These are phyloP conservation scores for Volucella zonaria DNA, from an alignment of 2,888 invertebrate species.

Conservation along the genomic window DNA sequence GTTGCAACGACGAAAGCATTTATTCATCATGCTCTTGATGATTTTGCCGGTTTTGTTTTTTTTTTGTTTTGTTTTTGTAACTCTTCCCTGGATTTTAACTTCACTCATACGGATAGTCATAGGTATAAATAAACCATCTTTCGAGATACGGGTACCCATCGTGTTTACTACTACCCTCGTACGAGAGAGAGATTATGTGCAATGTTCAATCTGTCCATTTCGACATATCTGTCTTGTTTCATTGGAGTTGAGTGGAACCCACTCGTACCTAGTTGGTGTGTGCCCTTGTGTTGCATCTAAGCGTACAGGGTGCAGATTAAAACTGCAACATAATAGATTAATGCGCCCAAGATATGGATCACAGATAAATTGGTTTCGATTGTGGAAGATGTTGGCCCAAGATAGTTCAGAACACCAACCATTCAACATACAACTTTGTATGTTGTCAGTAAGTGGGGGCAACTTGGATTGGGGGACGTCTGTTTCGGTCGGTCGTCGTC, in stretches of 20 bases:
- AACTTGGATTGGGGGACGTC: slow-evolving; percentile 24
- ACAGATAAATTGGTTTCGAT: slow-evolving; percentile 73
- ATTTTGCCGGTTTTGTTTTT: background rate
- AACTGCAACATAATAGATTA: slow-evolving; percentile 70
- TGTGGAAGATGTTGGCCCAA: slow-evolving; percentile 61
- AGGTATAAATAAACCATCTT: background rate
- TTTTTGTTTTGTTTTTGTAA: background rate
- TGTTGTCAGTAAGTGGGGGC: slow-evolving; percentile 49
- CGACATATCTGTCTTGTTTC: slow-evolving; percentile 69
- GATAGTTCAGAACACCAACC: slow-evolving; percentile 36
- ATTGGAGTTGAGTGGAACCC: slow-evolving; percentile 55
- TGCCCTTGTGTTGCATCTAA: slow-evolving; percentile 50
- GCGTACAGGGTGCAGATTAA: slow-evolving; percentile 63
- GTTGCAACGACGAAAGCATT: slow-evolving; percentile 36
- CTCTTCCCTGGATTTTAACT: slow-evolving; percentile 17
- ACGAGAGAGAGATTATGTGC: slow-evolving; percentile 28
- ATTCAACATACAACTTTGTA: slow-evolving; percentile 45
- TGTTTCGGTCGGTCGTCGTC: slow-evolving; percentile 21
- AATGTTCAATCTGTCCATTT: slow-evolving; percentile 71
- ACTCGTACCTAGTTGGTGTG: slow-evolving; percentile 39
- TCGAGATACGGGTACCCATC: background rate
- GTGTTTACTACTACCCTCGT: slow-evolving; percentile 30
- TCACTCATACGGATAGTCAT: slow-evolving; percentile 12
- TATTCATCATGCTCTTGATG: slow-evolving; percentile 29
- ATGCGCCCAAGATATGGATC: slow-evolving; percentile 69